phyloP scores from a whole-genome alignment of 2,888 invertebrate species.

The Eupithecia vulgata region DNA sequence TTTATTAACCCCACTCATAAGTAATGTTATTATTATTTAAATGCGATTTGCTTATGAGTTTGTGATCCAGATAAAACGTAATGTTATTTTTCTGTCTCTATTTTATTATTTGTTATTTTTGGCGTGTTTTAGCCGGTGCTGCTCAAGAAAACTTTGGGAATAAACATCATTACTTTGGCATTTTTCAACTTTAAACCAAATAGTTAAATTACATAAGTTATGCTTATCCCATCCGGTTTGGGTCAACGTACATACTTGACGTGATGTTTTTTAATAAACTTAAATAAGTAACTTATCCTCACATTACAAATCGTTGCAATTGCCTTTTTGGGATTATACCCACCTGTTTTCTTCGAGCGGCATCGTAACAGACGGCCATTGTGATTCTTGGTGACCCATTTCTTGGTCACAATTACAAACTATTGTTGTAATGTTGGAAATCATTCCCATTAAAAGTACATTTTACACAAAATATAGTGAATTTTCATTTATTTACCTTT shows the following conservation, averaged over 20 bases:
- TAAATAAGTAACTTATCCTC: too few species aligned
- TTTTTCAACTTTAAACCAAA: too few species aligned
- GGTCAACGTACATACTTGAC: too few species aligned
- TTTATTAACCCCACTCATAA: neutral
- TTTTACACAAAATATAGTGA: slow-evolving; percentile 65
- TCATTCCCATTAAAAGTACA: slow-evolving; percentile 81
- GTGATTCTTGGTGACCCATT: slow-evolving; percentile 54
- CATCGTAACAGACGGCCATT: slow-evolving; percentile 27
- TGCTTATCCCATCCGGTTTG: neutral
- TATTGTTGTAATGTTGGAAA: slow-evolving; percentile 74
- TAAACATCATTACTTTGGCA: neutral
- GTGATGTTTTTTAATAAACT: too few species aligned
- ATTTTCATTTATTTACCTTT: slow-evolving; percentile 25
- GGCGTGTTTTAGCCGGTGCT: slow-evolving; percentile 33
- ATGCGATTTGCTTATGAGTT: slow-evolving; percentile 5
- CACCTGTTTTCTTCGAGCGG: neutral
- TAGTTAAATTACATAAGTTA: too few species aligned
- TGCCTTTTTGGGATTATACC: neutral
- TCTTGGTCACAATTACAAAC: slow-evolving; percentile 45
- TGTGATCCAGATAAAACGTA: neutral
- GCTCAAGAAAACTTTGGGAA: slow-evolving; percentile 26
- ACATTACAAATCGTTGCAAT: neutral
- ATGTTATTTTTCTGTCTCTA: neutral
- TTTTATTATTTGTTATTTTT: neutral
- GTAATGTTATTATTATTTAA: neutral